Evolutionary conservation across 2,797 vertebrate species (phyloP), one percentile per base, ranked within the genome.

Genomic region (Melanotaenia boesemani): DNA sequence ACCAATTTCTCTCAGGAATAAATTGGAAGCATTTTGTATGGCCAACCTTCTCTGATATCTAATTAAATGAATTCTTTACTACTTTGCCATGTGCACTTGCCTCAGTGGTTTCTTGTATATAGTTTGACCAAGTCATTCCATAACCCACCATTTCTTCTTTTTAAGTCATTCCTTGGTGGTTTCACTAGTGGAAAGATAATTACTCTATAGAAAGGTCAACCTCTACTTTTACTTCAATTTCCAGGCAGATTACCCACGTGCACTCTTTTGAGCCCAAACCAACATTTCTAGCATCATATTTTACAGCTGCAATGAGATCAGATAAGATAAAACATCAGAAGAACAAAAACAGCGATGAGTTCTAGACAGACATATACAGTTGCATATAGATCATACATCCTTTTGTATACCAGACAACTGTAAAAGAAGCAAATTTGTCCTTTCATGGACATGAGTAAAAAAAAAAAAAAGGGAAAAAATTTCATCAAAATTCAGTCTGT

Each of bases 351-450:
- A 13, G 54, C 36, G 55, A n/a, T 48, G 28, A 61, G 34, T 67
- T 67, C 13, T 62, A 65, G 30, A 76, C 30, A 66, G 52, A 34
- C 10, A 54, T 6, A 52, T 18, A 59, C 20, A 57, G 50, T 30
- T 63, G 9, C 24, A 32, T 16, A 26, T 20, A 59, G 37, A 50
- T 16, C 13, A 10, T 59, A 34, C 50, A 66, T 28, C 16, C 28
- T 39, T 37, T 48, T 63, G 30, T 62, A 78, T 22, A 62, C 18
- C 55, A 30, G 48, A 18, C 65, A 63, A 50, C 50, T 67, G n/a
- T 58, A 24, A 24, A 69, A 30, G 34, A 66, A 11, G 61, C 16
- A 69, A 6, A 54, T 52, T 56, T 41, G 55, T 16, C 74, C 37
- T 24, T 36, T 9, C 3, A 26, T 46, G 20, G 72, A 50, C 30